Evolutionary conservation across 2,113 vertebrate genomes (phyloP).

Genomic region (Menura novaehollandiae): DNA sequence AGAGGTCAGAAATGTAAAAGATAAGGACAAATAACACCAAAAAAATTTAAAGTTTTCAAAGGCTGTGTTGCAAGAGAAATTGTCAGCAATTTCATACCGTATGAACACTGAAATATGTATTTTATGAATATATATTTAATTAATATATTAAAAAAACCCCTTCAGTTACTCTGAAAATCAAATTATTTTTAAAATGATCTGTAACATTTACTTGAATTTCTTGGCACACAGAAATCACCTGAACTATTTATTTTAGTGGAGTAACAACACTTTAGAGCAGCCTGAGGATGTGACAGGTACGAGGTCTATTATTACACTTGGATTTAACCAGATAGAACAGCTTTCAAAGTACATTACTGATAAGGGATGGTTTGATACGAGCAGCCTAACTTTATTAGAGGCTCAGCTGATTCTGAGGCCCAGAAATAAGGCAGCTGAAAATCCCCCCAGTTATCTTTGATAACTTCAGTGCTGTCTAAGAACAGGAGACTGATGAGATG

Average conservation of each 20-base stretch:
- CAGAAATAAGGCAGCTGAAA: slow-evolving; percentile 40
- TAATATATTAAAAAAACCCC: not conserved
- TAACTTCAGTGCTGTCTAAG: not conserved
- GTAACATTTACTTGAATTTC: not conserved
- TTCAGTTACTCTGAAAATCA: not conserved
- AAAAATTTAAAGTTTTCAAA: not conserved
- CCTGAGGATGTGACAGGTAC: slow-evolving; percentile 29
- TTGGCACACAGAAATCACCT: not conserved
- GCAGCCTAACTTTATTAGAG: slow-evolving; percentile 49
- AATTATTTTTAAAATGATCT: not conserved
- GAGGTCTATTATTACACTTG: slow-evolving; percentile 49
- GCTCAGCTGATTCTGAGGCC: slow-evolving; percentile 25
- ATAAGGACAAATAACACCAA: not conserved
- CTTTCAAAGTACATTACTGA: slow-evolving; percentile 58
- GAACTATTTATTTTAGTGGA: slow-evolving; percentile 3
- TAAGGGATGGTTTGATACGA: slow-evolving; percentile 33
- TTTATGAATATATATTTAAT: not conserved
- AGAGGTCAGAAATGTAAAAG: not conserved
- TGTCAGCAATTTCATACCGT: not conserved
- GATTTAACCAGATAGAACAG: slow-evolving; percentile 54
- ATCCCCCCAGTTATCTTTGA: not conserved
- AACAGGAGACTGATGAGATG: not conserved
- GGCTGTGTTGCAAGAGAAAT: not conserved
- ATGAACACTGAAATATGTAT: not conserved
- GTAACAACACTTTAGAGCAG: not conserved